Conservation (phyloP, 2,113 vertebrate species). For the Rhipidura dahli region DNA sequence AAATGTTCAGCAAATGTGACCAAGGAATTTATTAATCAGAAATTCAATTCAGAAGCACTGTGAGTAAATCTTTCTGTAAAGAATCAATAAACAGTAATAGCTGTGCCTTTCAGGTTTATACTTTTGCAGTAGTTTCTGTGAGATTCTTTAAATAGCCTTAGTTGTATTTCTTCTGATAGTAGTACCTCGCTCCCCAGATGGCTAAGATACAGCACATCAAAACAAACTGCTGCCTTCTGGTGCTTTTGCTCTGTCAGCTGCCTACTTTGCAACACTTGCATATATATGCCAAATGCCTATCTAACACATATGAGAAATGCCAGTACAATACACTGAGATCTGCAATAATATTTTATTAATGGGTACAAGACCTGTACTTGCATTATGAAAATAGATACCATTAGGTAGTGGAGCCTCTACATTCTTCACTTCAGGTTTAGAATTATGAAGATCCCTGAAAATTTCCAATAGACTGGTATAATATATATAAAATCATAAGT, state of each 20-base stretch:
- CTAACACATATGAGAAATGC: neutral
- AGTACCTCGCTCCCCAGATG: neutral
- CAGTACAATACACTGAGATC: neutral
- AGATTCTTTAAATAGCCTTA: slow-evolving; percentile 2
- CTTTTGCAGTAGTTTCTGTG: neutral
- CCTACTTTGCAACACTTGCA: neutral
- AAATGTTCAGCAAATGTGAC: neutral
- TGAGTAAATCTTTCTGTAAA: slow-evolving; percentile 2
- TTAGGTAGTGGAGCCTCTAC: neutral
- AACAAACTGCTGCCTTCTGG: slow-evolving; percentile 8
- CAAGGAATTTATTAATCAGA: neutral
- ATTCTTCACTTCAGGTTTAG: neutral
- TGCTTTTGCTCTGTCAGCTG: slow-evolving; percentile 31
- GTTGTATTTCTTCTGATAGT: slow-evolving; percentile 14
- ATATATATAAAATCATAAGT: neutral
- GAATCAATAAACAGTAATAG: slow-evolving; percentile 2
- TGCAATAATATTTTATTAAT: neutral
- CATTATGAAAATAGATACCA: neutral
- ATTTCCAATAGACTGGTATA: neutral
- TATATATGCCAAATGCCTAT: neutral
- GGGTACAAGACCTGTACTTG: neutral
- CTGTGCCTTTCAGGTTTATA: neutral
- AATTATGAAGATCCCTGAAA: neutral
- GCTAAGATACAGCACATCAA: neutral
- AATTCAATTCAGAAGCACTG: neutral